Base-by-base conservation (phyloP, 2,797 vertebrate genomes). In the Potorous gilbertii region DNA sequence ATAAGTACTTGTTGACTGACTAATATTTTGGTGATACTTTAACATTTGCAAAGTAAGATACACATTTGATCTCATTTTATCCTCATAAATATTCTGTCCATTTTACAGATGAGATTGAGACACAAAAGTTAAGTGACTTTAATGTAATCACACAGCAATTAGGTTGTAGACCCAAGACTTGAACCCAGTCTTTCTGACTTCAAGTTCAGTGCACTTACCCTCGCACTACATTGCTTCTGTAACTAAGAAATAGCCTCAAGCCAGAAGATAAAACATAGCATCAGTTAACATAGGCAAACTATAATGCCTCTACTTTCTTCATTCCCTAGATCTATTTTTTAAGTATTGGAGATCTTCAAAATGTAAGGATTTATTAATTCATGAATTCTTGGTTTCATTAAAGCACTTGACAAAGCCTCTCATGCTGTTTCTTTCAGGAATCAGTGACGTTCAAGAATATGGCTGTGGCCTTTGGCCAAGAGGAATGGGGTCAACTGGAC, bases 401-500 rank as follows among this genome's bases (percentile, higher is more conserved):
- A 81, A 87, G 40, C 74, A 87, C 74, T 46, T 87, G 13, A 87
- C 74, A 87, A 10, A 87, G 21, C 24, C 24, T 87, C 40, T 87
- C 81, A 57, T 94, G 66, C 92, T 95, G 92, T 89, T 21, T 96
- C 5, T 98, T 97, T 92, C 90, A 98, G 98, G 97, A 97, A 56
- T 97, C 96, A 0, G 97, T 98, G 95, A 97, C 98, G 54, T 98
- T 98, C 94, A 98, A 97, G 95, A 97, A 98, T 94, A 97, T 98
- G 56, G 93, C 93, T 0, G 97, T 98, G 55, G 97, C 97, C 57
- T 98, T 98, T 54, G 98, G 97, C 31, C 95, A 95, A 91, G 98
- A 98, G 92, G 98, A 98, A 95, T 98, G 98, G 98, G 96, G 93
- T 94, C 97, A 97, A n/a, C 89, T 98, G 93, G 98, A 98, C 93